Percentiles rank a stretch among this genome's conserved stretches.
Conservation (phyloP, 2,797 vertebrate genomes). For the Spea hammondii region DNA sequence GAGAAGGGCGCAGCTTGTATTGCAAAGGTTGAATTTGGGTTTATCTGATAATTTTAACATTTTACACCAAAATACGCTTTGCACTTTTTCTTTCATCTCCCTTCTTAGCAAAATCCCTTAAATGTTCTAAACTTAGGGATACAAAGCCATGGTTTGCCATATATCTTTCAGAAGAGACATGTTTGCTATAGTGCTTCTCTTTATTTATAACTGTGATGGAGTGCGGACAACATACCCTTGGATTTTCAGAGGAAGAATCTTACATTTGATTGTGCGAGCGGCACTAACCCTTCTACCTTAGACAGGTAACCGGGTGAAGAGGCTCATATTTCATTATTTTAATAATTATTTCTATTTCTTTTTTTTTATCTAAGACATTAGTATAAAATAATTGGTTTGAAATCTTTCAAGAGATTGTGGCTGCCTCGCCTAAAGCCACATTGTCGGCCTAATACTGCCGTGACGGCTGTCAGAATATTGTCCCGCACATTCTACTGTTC, state of each 20-base stretch:
- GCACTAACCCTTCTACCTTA: conserved; percentile 1
- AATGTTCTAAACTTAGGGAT: conserved; percentile 67
- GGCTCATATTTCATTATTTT: conserved; percentile 48
- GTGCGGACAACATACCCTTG: conserved; percentile 56
- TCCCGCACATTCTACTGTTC: conserved; percentile 67
- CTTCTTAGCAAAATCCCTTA: conserved; percentile 65
- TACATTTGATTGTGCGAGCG: conserved; percentile 55
- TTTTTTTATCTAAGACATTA: conserved; percentile 60
- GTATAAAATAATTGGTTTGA: conserved; percentile 58
- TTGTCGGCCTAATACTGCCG: conserved; percentile 66
- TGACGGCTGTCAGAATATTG: conserved; percentile 70
- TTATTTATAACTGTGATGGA: conserved; percentile 62
- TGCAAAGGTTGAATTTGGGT: conserved; percentile 67
- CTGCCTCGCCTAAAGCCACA: conserved; percentile 63
- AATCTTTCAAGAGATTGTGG: conserved; percentile 61
- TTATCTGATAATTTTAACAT: conserved; percentile 64
- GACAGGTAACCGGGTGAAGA: background rate
- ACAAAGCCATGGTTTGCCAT: conserved; percentile 74
- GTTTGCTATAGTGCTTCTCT: conserved; percentile 59
- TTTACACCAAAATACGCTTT: conserved; percentile 66
- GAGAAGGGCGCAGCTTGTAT: conserved; percentile 64
- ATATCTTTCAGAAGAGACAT: conserved; percentile 59
- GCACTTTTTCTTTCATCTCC: conserved; percentile 66
- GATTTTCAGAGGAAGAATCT: conserved; percentile 53
- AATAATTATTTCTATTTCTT: conserved; percentile 64